Base-by-base conservation (phyloP, 2,888 invertebrate species). In the Charanyca ferruginea region DNA sequence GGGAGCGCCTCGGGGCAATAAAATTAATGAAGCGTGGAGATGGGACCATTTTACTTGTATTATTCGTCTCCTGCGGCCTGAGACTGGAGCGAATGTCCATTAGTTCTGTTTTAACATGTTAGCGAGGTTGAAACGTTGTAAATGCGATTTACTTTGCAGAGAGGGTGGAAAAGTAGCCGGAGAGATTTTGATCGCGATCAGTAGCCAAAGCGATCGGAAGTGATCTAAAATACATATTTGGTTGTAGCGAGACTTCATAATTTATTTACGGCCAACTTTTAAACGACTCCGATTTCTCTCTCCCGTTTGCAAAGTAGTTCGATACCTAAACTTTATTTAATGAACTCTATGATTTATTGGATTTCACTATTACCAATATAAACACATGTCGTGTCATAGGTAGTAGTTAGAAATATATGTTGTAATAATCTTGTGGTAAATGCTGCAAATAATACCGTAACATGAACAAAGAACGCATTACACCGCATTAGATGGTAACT, bases 41-140 rank as follows among this genome's bases (percentile, higher is more conserved):
- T 94, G 95, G 95, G 95, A 95, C 94, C 95, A 95, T 95, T 95
- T 95, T 95, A 95, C 95, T 95, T 94, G 94, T 95, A 95, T 95
- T 95, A 95, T 95, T 95, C 95, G 93, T 94, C 95, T 95, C 94
- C 90, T 94, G 94, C 93, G 94, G 93, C 92, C 94, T 93, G 91
- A 92, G 94, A 94, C 94, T 94, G 94, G 88, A 95, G 93, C 95
- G 95, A 95, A 95, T 95, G 95, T 95, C 95, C 95, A 95, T 95
- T 95, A 95, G 95, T 95, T 95, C 95, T 95, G 94, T 95, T 95
- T 95, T 95, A 95, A 95, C 95, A 95, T 95, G 95, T 95, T 95
- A 95, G 95, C 94, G 94, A 94, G 91, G 94, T 94, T 95, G 95
- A 95, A 95, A 95, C 93, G 93, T 94, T 94, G 94, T 93, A 95